These are phyloP conservation scores for Cybosia mesomella DNA, from an alignment of 2,888 invertebrate genomes.

Conservation along the genomic window DNA sequence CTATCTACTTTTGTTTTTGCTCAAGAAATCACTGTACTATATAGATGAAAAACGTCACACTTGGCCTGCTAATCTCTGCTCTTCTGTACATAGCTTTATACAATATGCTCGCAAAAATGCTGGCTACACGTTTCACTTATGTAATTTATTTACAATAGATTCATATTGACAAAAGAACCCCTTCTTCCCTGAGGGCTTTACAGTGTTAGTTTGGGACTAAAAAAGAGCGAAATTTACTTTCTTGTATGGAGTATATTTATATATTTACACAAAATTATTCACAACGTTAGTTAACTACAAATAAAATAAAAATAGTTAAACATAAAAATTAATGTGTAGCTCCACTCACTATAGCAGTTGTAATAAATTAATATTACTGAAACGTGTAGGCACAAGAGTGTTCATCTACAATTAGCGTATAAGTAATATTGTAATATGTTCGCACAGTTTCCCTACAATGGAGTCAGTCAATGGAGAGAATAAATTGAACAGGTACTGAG, in stretches of 20 bases:
- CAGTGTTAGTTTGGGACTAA: too few relatives aligned
- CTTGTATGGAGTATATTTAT: too few relatives aligned
- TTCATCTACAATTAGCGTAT: conserved; percentile 41
- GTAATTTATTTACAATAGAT: background rate
- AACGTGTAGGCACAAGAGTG: conserved; percentile 31
- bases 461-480: conserved; percentile 85
- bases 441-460: conserved; percentile 85
- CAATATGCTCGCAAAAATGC: conserved; percentile 20
- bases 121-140: conserved; percentile 32
- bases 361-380: conserved; percentile 16
- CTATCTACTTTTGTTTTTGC: background rate
- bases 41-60: conserved; percentile 44
- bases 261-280: too few relatives aligned
- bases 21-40: conserved; percentile 46
- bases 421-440: conserved; percentile 76
- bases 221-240: too few relatives aligned
- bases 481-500: conserved; percentile 87
- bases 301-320: background rate
- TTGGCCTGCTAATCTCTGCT: conserved; percentile 68
- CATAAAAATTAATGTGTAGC: background rate
- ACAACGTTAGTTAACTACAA: background rate
- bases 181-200: background rate
- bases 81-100: conserved; percentile 79
- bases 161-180: background rate
- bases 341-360: background rate